Conservation (phyloP, 2,113 vertebrate genomes). For the Leiothrix lutea region DNA sequence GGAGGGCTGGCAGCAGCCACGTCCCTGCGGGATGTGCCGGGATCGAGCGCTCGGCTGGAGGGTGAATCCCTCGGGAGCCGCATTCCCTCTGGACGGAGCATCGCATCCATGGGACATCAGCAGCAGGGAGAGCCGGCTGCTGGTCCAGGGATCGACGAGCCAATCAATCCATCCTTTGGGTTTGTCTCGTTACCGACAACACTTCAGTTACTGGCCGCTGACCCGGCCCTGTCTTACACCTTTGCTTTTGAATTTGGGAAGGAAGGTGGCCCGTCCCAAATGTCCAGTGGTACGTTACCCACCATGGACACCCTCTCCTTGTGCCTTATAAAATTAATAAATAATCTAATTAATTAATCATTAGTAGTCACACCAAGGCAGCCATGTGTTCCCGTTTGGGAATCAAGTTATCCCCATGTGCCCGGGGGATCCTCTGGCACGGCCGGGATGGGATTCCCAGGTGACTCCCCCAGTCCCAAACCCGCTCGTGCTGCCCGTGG, state of each 20-base stretch:
- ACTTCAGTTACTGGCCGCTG: accelerated
- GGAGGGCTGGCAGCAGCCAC: background rate
- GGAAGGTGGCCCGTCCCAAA: background rate
- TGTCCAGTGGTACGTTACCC: accelerated
- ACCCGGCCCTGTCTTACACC: background rate
- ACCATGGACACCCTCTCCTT: accelerated
- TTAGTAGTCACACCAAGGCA: accelerated
- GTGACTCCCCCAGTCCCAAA: background rate
- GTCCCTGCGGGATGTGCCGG: accelerated
- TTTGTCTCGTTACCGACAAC: background rate
- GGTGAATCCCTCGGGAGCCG: background rate
- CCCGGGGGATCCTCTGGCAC: accelerated
- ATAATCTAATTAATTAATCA: background rate
- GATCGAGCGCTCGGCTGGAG: background rate
- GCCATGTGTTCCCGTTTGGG: accelerated
- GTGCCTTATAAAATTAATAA: background rate
- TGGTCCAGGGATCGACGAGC: background rate
- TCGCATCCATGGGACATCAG: accelerated
- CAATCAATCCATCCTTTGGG: background rate
- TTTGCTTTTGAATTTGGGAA: background rate
- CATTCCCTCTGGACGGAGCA: background rate
- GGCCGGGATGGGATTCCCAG: background rate
- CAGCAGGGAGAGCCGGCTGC: background rate
- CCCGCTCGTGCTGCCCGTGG: accelerated
- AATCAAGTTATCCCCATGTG: too few species aligned